Base-by-base conservation (phyloP, 1,140 invertebrate species). In the Pygmarrhopalites habei region DNA sequence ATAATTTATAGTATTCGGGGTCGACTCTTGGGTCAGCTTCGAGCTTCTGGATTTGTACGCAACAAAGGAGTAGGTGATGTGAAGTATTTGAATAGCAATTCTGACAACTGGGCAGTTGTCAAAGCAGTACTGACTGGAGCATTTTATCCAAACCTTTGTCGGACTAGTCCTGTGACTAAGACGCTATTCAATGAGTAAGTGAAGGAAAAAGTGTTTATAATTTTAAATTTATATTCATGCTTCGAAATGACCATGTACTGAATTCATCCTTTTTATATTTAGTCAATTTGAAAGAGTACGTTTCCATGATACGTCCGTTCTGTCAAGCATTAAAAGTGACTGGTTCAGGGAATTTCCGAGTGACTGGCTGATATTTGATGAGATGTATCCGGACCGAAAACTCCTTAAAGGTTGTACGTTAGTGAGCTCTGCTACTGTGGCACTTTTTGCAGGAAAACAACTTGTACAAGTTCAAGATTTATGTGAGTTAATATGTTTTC, bases 61-160 rank as follows among this genome's bases (percentile, higher is more conserved):
- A 81, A 84, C 0, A 78, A 85, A 69, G 88, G 87, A 1, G 79
- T 83, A 2, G 82, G 87, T 1, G 86, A 89, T 72, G 86, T 92
- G 28, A 78, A 84, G 67, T 85, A 86, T 67, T 78, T 89, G 2
- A 97, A 96, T 77, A 75, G 79, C 0, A 90, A 94, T 77, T 90
- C 92, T 1, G 85, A 89, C 71, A 90, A 89, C 75, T 96, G 92
- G 92, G 83, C 88, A 17, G 82, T 95, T 15, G 86, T 97, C 0
- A 97, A 96, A 76, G 92, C 90, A 2, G 89, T 90, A 3, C 73
- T 98, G 3, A 84, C 85, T 52, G 87, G 86, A 28, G 92, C 92
- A 2, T 78, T 89, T 28, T 96, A 95, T 79, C 92, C 93, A 0
- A 90, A 92, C 72, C 76, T 96, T 26, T 43, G 35, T 46, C 3